These are phyloP conservation scores for Polyergus mexicanus DNA, from an alignment of 1,140 invertebrate genomes.

Conservation along the genomic window DNA sequence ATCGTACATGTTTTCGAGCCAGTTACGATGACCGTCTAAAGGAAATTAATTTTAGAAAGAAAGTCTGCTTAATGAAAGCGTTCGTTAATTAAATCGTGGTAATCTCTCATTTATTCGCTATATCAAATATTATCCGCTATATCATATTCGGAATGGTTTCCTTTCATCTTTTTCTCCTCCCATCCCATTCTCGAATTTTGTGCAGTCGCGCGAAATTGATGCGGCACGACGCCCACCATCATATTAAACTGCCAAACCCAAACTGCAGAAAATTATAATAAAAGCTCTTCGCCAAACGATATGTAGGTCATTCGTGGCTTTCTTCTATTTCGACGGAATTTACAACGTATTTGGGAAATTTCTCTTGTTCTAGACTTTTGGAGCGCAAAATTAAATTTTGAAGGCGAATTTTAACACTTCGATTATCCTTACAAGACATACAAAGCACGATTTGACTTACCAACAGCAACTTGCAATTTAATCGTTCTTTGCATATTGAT, in stretches of 20 bases:
- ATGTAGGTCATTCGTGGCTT: slow-evolving; percentile 62
- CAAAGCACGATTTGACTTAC: slow-evolving; percentile 34
- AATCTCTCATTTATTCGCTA: slow-evolving; percentile 63
- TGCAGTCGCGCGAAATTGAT: slow-evolving; percentile 35
- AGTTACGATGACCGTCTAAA: slow-evolving; percentile 18
- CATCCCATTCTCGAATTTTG: neutral
- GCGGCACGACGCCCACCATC: slow-evolving; percentile 23
- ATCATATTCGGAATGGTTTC: slow-evolving; percentile 19
- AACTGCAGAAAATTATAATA: slow-evolving; percentile 58
- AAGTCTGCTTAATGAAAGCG: slow-evolving; percentile 53
- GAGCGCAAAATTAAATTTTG: slow-evolving; percentile 62
- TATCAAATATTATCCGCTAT: slow-evolving; percentile 8
- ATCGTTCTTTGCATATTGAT: slow-evolving; percentile 59
- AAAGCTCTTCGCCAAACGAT: slow-evolving; percentile 30
- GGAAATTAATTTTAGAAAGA: slow-evolving; percentile 69
- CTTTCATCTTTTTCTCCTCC: slow-evolving; percentile 22
- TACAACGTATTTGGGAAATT: slow-evolving; percentile 58
- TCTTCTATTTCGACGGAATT: slow-evolving; percentile 58
- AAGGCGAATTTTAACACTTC: slow-evolving; percentile 58
- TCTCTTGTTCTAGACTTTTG: slow-evolving; percentile 47
- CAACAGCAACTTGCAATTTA: slow-evolving; percentile 44
- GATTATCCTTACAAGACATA: slow-evolving; percentile 33
- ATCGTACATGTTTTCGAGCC: neutral
- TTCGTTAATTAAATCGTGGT: slow-evolving; percentile 72
- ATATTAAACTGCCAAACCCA: slow-evolving; percentile 23